Percentiles rank a stretch among this genome's conserved stretches.
phyloP scores from a whole-genome alignment of 37 sponge, comb jelly and placozoan species.

The Cliona cf. orientalis region DNA sequence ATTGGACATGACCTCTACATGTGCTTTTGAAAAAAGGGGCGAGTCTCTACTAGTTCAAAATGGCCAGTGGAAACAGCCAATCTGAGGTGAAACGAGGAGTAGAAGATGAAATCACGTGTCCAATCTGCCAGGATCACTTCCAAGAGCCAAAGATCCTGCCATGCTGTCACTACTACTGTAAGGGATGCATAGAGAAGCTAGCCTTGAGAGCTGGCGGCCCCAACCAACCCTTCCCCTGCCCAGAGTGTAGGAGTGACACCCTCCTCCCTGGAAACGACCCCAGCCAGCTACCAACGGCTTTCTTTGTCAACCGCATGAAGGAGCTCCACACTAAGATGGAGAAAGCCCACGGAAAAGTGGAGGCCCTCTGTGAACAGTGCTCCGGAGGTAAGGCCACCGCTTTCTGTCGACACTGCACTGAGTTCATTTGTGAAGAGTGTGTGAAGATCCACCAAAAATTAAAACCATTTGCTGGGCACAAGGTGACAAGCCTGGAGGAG shows the following conservation, averaged over 20 bases:
- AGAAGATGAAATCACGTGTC: constrained; percentile 46
- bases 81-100: too few relatives aligned
- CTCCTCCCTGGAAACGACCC: constrained; percentile 12
- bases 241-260: constrained; percentile 30
- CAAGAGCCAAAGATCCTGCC: constrained; percentile 45
- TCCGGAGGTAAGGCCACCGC: not conserved
- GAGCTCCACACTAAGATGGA: constrained; percentile 23
- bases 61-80: too few relatives aligned
- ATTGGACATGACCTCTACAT: too few relatives aligned
- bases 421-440: constrained; percentile 50
- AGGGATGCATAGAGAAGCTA: constrained; percentile 31
- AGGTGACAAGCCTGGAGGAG: constrained; percentile 8
- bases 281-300: constrained; percentile 24
- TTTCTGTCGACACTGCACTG: constrained; percentile 45
- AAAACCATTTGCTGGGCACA: constrained; percentile 21
- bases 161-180: constrained; percentile 57
- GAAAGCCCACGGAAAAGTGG: constrained; percentile 24
- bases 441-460: constrained; percentile 4
- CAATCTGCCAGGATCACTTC: constrained; percentile 39
- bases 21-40: too few relatives aligned
- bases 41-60: too few relatives aligned
- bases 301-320: constrained; percentile 43
- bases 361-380: constrained; percentile 33
- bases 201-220: constrained; percentile 1
- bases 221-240: constrained; percentile 37